phyloP scores from a whole-genome alignment of 2,797 vertebrate species.

The Coluber constrictor region DNA sequence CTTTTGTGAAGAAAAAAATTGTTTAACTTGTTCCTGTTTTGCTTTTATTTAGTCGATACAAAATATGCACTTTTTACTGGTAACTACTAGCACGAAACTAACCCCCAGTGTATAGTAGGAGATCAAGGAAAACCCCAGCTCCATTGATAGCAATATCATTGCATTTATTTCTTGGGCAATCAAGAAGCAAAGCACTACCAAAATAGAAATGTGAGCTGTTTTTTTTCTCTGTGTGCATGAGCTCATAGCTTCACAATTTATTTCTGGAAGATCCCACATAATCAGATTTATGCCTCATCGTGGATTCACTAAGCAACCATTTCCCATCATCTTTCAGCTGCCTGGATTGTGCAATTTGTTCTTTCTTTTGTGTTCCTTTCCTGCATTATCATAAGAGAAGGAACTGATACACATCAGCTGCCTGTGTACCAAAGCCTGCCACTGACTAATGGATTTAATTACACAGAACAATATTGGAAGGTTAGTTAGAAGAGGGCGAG shows the following conservation, averaged over 20 bases:
- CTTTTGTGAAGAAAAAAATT: not conserved
- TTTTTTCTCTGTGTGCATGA: not conserved
- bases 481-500: not conserved
- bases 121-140: not conserved
- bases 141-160: not conserved
- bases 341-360: not conserved
- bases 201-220: not conserved
- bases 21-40: not conserved
- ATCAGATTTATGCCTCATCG: not conserved
- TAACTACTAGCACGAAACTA: not conserved
- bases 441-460: constrained; percentile 5
- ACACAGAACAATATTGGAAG: not conserved
- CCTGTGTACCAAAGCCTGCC: not conserved
- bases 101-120: not conserved
- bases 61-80: not conserved
- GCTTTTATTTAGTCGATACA: not conserved
- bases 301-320: not conserved
- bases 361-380: not conserved
- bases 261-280: constrained; percentile 19
- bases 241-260: not conserved
- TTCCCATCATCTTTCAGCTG: not conserved
- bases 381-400: not conserved
- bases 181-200: not conserved
- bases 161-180: not conserved
- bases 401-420: not conserved